Evolutionary conservation across 2,113 vertebrate genomes (phyloP), one percentile per base, ranked within the genome.

Genomic region (Erythrocercus mccallii): DNA sequence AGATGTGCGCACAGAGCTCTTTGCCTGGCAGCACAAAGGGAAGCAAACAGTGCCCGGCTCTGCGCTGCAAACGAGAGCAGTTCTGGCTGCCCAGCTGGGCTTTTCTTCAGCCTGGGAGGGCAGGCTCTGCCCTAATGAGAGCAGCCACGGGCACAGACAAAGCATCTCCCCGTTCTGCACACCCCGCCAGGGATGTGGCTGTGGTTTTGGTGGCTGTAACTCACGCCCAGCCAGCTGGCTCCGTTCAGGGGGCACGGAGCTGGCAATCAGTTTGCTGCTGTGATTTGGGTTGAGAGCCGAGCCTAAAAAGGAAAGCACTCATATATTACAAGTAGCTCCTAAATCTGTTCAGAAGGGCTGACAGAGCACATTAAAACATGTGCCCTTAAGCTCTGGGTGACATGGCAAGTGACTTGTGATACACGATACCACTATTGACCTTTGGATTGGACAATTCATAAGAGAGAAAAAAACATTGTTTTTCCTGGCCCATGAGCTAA

Each of bases 211-310:
- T 60, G 91, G 91, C 65, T 90, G 61, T 79, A 97, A 96, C 88
- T 97, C 92, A 80, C 53, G 84, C 79, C 94, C 95, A 91, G 92
- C 88, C 92, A 82, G 96, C 93, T 78, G 95, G 87, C 94, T 96
- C 93, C 37, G 53, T 86, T 96, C 73, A 15, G 93, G 94, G 96
- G 78, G 45, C 69, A 65, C 53, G 37, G 93, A 95, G 91, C 95
- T 86, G 83, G 96, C 95, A 97, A 96, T 97, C 96, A 94, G 89
- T 95, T 95, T 87, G 97, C 94, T 56, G 73, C 95, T 69, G 92
- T 74, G 97, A 58, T 95, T 87, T 86, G 89, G 80, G 95, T 42
- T 77, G 51, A 96, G 97, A 97, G 90, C 95, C 61, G 81, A 95
- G 94, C 37, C 94, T 87, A 45, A 95, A 97, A 96, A 92, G 93